A percentile compares a stretch with the other conserved stretches of the same genome.
Evolutionary conservation across 2,888 invertebrate genomes (phyloP).

Genomic region (Achlya flavicornis): DNA sequence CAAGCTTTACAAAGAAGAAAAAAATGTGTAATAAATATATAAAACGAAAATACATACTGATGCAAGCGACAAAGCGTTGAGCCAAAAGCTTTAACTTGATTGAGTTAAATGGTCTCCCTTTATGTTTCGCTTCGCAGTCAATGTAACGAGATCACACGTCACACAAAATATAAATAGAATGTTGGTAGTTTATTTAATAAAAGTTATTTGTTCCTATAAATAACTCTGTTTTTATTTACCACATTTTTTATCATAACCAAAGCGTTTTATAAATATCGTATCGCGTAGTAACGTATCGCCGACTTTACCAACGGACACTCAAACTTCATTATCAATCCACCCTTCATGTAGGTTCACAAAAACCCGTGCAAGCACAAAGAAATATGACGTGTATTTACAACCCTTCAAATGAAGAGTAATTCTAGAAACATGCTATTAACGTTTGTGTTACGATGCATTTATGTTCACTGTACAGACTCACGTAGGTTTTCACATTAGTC

Average conservation of each 20-base stretch:
- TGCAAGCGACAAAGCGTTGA: slow-evolving; percentile 9
- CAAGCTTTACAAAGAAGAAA: neutral
- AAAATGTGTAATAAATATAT: neutral
- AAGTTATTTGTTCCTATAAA: too few species aligned
- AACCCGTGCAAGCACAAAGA: slow-evolving; percentile 23
- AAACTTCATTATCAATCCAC: neutral
- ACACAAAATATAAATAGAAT: neutral
- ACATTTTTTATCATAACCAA: too few species aligned
- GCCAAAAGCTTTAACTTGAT: slow-evolving; percentile 29
- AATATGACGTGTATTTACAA: slow-evolving; percentile 31
- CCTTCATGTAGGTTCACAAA: neutral
- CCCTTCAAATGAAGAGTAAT: slow-evolving; percentile 35
- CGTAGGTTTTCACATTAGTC: slow-evolving; percentile 11
- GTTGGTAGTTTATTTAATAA: too few species aligned
- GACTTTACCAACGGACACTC: neutral
- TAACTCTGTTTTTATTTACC: too few species aligned
- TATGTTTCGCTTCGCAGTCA: slow-evolving; percentile 12
- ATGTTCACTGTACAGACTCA: neutral
- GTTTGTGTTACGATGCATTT: slow-evolving; percentile 13
- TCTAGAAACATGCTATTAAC: slow-evolving; percentile 14
- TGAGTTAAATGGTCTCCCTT: slow-evolving; percentile 34
- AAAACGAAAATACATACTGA: neutral
- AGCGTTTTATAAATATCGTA: too few species aligned
- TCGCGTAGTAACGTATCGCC: too few species aligned
- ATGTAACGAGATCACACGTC: slow-evolving; percentile 10